Percentiles rank a stretch among this genome's conserved stretches.
Evolutionary conservation across 2,888 invertebrate species (phyloP).

Genomic region (Nomada fucata): DNA sequence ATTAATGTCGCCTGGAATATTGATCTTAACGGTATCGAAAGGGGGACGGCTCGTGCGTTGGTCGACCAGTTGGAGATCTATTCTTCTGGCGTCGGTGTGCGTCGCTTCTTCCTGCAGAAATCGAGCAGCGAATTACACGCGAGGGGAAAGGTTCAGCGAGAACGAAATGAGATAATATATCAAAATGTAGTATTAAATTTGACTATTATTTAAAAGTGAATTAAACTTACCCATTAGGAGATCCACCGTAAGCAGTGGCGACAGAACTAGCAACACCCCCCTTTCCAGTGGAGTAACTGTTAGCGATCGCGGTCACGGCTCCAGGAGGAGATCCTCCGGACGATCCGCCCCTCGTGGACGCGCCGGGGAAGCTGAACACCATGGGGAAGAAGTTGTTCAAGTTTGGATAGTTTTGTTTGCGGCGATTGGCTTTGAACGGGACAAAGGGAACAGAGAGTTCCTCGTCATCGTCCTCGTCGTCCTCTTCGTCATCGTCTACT

Average conservation of each 20-base stretch:
- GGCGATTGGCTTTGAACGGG: conserved; percentile 74
- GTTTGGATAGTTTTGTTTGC: conserved; percentile 81
- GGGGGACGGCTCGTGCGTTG: conserved; percentile 10
- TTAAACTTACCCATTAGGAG: conserved; percentile 83
- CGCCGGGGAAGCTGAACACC: conserved; percentile 86
- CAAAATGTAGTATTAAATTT: too few relatives aligned
- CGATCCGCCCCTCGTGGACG: conserved; percentile 81
- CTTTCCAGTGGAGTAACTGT: conserved; percentile 89
- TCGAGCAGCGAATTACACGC: not conserved
- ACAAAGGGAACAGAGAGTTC: conserved; percentile 71
- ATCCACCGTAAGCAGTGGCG: conserved; percentile 89
- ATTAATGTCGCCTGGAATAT: conserved; percentile 40
- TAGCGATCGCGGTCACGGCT: conserved; percentile 89
- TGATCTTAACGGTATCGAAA: conserved; percentile 37
- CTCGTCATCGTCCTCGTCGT: conserved; percentile 84
- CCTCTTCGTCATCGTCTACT: conserved; percentile 82
- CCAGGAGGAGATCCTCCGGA: conserved; percentile 85
- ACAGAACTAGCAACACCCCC: conserved; percentile 90
- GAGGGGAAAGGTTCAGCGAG: too few relatives aligned
- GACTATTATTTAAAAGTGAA: not conserved
- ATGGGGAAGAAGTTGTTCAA: conserved; percentile 88
- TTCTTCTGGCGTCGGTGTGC: conserved; percentile 67
- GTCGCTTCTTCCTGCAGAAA: conserved; percentile 73
- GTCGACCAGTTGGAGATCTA: conserved; percentile 40
- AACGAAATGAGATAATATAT: not conserved